phyloP scores from a whole-genome alignment of 1,140 invertebrate species.

The Sitobion miscanthi region DNA sequence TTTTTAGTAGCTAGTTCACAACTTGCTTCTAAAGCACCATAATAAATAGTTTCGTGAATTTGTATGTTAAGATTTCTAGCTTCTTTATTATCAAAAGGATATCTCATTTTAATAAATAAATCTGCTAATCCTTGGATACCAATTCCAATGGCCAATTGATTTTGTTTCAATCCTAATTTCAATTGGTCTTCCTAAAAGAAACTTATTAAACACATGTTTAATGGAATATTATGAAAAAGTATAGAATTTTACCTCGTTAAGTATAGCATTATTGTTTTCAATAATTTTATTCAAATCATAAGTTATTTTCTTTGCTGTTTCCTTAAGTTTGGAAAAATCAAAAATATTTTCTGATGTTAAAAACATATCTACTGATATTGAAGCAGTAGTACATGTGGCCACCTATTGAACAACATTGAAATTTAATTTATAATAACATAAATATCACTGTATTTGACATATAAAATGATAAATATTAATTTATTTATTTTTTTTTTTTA shows the following conservation, averaged over 20 bases:
- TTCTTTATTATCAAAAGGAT: conserved; percentile 87
- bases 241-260: conserved; percentile 75
- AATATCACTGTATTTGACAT: background rate
- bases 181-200: conserved; percentile 60
- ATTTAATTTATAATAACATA: background rate
- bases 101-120: conserved; percentile 93
- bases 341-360: conserved; percentile 80
- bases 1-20: conserved; percentile 89
- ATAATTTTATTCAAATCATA: conserved; percentile 97
- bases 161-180: conserved; percentile 82
- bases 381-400: conserved; percentile 98
- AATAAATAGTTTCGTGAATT: conserved; percentile 99
- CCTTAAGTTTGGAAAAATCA: conserved; percentile 88
- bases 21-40: conserved; percentile 92
- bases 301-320: conserved; percentile 88
- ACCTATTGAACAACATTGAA: conserved; percentile 64
- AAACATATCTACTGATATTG: conserved; percentile 97
- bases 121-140: conserved; percentile 97
- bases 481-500: no score
- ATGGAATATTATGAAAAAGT: background rate
- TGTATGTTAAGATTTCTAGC: conserved; percentile 90
- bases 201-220: background rate
- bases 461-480: background rate
- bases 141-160: conserved; percentile 95
- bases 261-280: conserved; percentile 95